Evolutionary conservation across 1,140 invertebrate genomes (phyloP).

Genomic region (Neodiprion lecontei): DNA sequence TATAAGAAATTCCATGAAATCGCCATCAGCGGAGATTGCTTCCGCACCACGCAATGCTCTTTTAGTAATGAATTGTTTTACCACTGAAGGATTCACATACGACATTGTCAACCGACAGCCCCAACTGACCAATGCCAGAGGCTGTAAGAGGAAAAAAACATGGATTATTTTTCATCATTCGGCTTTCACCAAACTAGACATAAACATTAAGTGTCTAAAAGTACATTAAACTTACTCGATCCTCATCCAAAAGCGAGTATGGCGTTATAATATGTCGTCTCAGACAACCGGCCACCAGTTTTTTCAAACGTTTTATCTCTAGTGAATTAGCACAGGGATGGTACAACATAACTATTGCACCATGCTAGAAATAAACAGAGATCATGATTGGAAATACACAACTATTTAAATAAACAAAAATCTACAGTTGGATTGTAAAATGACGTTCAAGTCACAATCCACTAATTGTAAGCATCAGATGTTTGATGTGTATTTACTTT

Average conservation of each 20-base stretch:
- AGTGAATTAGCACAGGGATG: slow-evolving; percentile 83
- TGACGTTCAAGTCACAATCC: slow-evolving; percentile 11
- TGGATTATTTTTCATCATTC: not conserved
- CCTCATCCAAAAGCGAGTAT: slow-evolving; percentile 66
- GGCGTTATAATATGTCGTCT: slow-evolving; percentile 84
- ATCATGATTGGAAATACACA: not conserved
- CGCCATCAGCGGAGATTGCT: slow-evolving; percentile 66
- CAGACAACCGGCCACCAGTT: slow-evolving; percentile 74
- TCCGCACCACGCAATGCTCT: slow-evolving; percentile 73
- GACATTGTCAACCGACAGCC: slow-evolving; percentile 78
- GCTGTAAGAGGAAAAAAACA: slow-evolving; percentile 62
- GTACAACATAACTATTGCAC: slow-evolving; percentile 84
- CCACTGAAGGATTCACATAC: slow-evolving; percentile 66
- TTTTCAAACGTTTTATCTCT: slow-evolving; percentile 70
- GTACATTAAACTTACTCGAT: slow-evolving; percentile 64
- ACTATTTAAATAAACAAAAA: slow-evolving; percentile 15
- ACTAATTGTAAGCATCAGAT: not conserved
- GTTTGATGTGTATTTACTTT: not conserved
- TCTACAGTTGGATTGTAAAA: slow-evolving; percentile 16
- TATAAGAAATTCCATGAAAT: slow-evolving; percentile 66
- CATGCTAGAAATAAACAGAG: slow-evolving; percentile 67
- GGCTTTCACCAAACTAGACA: slow-evolving; percentile 20
- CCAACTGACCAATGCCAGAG: slow-evolving; percentile 80
- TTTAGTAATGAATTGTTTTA: slow-evolving; percentile 70
- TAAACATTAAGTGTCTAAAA: not conserved